Conservation (phyloP, 53 echinoderm and acorn worm species). For the Crossaster papposus region DNA sequence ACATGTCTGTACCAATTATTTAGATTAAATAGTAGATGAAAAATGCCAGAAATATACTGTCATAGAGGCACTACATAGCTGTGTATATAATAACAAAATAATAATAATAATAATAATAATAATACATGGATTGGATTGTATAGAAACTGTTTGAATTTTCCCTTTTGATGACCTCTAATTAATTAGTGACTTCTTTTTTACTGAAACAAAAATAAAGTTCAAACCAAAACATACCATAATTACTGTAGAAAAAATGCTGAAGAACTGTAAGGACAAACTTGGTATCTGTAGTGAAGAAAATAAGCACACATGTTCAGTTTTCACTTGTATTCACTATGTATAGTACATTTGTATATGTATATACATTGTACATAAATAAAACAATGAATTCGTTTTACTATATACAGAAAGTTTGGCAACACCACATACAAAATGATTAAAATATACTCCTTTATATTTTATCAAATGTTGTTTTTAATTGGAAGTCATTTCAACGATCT, state of each 20-base stretch:
- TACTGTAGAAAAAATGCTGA: neutral
- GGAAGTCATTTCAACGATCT: constrained; percentile 20
- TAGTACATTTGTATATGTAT: neutral
- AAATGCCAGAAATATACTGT: neutral
- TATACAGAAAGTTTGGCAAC: constrained; percentile 7
- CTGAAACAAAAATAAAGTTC: neutral
- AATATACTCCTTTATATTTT: neutral
- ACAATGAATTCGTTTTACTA: neutral
- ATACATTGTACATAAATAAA: neutral
- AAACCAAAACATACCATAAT: neutral
- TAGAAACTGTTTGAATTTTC: neutral
- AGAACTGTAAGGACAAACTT: neutral
- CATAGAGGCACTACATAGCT: neutral
- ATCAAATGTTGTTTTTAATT: neutral
- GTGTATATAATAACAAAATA: too few species aligned
- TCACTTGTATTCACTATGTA: neutral
- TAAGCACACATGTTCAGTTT: constrained; percentile 7
- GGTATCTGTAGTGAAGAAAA: neutral
- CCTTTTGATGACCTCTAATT: neutral
- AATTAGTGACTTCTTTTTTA: neutral
- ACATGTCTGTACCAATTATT: neutral
- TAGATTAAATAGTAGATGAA: neutral
- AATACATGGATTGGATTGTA: neutral
- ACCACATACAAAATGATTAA: neutral
- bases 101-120: neutral